Evolutionary conservation across 1,140 invertebrate genomes (phyloP).

Genomic region (Brachionus rubens): DNA sequence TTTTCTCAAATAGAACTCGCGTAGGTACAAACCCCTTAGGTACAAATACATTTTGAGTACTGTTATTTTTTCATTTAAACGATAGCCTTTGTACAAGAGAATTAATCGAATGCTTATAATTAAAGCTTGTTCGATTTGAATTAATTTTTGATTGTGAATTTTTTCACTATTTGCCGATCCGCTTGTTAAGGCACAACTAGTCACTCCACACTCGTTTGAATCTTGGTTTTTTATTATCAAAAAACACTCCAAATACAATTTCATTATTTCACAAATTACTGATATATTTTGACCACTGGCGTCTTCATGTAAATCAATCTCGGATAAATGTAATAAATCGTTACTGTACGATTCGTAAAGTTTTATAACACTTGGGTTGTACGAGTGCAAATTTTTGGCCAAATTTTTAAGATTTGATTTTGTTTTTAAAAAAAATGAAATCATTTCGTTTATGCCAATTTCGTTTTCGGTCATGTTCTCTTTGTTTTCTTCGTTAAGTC

Average conservation of each 20-base stretch:
- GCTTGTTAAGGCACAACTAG: neutral
- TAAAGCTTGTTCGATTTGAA: constrained; percentile 27
- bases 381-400: neutral
- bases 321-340: neutral
- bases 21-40: constrained; percentile 3
- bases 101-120: constrained; percentile 7
- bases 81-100: constrained; percentile 32
- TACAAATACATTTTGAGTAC: constrained; percentile 39
- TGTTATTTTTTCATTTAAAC: constrained; percentile 11
- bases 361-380: neutral
- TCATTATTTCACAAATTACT: constrained; percentile 26
- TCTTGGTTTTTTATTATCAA: neutral
- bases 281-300: neutral
- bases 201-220: neutral
- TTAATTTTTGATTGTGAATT: constrained; percentile 28
- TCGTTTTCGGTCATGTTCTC: neutral
- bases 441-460: neutral
- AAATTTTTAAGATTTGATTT: constrained; percentile 23
- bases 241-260: constrained; percentile 1
- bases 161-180: constrained; percentile 32
- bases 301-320: constrained; percentile 12
- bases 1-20: constrained; percentile 28
- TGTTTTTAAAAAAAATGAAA: constrained; percentile 33
- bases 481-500: neutral
- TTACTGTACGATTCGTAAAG: neutral